Conservation (phyloP, 2,797 vertebrate genomes). For the Muscicapa comitata region DNA sequence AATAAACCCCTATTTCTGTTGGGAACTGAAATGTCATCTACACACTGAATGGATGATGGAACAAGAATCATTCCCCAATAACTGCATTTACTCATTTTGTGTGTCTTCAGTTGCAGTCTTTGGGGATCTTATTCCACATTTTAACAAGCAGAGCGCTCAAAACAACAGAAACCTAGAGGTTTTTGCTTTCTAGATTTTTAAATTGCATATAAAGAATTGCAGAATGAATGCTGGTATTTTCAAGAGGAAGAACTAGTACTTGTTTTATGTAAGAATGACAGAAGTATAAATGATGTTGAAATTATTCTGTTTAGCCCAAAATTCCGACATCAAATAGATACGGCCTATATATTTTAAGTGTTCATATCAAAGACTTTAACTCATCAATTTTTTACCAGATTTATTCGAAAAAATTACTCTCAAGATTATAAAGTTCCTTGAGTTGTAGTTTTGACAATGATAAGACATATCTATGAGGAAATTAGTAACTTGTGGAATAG, state of each 20-base stretch:
- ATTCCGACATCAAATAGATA: background rate
- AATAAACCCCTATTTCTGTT: background rate
- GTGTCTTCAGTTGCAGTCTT: background rate
- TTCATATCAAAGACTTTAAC: background rate
- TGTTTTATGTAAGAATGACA: fast-evolving
- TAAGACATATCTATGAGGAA: background rate
- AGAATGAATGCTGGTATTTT: background rate
- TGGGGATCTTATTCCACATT: background rate
- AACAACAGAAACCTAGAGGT: background rate
- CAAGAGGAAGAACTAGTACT: background rate
- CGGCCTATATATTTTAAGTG: background rate
- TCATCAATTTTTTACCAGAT: background rate
- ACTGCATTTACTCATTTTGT: background rate
- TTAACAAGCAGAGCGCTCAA: background rate
- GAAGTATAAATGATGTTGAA: background rate
- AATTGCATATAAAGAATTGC: background rate
- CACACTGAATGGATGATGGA: background rate
- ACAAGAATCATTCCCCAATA: background rate
- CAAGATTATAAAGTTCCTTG: background rate
- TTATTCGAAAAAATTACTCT: background rate
- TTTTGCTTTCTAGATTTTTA: background rate
- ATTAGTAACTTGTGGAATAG: background rate
- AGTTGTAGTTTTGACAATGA: background rate
- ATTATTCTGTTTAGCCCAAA: background rate
- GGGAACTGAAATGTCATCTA: background rate